Evolutionary conservation across 2,113 vertebrate genomes (phyloP), one percentile per base, ranked within the genome.

Genomic region (Lophius piscatorius): DNA sequence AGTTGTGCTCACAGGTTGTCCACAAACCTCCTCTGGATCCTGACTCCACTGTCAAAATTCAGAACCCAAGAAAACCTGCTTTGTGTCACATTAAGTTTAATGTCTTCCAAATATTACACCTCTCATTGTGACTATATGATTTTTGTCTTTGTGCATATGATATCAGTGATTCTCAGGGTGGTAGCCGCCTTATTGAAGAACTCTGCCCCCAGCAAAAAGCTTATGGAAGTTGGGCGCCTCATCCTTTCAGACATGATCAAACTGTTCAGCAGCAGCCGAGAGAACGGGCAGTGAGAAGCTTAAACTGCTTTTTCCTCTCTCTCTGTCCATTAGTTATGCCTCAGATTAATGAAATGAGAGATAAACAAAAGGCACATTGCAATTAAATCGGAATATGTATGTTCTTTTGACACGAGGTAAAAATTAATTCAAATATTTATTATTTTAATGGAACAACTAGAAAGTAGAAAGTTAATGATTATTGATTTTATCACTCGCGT

Each of bases 171-270:
- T 89, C 92, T 99, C 65, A 99, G 98, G 89, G 97, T 99, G 57
- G 95, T 98, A 47, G 96, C 97, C 41, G 97, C 94, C 0, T 83
- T 95, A 63, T 81, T 99, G 84, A 98, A 98, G 89, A 98, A 90
- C 74, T 96, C 95, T 4, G 78, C 94, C 0, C 93, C 95, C 55
- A 94, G 95, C 63, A 61, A 92, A 18, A 97, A 98, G 68, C 90
- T 97, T 74, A 98, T 99, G 97, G 97, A 98, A 88, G 97, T 98
- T 47, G 94, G 96, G 11, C 93, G 95, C 17, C 93, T 98, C 65
- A 98, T 99, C 91, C 91, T 99, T 55, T 98, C 96, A 12, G 97
- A 99, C 80, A 98, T 99, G 97, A 98, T 99, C 89, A 99, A 98
- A 83, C 94, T 99, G 77, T 98, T 99, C 80, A 97, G 95, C 88